Base-by-base conservation (phyloP, 1,140 invertebrate genomes). In the Chironomus striatipennis region DNA sequence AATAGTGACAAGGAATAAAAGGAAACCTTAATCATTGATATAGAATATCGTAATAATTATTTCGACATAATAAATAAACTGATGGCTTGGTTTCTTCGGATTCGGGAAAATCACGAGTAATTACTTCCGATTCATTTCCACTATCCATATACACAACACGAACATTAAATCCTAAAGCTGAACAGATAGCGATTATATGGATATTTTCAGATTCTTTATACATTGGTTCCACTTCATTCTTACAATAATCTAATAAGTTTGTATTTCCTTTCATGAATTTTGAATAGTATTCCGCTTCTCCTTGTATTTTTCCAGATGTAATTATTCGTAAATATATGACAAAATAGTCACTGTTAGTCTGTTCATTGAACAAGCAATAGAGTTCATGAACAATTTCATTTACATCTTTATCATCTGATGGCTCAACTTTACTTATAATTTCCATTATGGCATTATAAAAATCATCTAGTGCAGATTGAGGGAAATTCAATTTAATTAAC, bases 381-480 rank as follows among this genome's bases (percentile, higher is more conserved):
- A 95, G 82, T 78, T 93, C 90, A 73, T 85, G 83, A 74, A 86
- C 83, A 34, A 88, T 85, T 17, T 85, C 85, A 43, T 84, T 81
- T 18, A n/a, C n/a, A n/a, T 85, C 81, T 42, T 87, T 86, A 15
- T 86, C 87, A 43, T 85, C 84, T 47, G 86, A 85, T 17, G 88
- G 87, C 24, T 90, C 89, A 74, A 97, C 90, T 81, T 90, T 88
- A 77, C 91, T 89, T 3, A 98, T 88, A 7, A 97, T 93, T 84
- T 97, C 95, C 91, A 98, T 95, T 85, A 98, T 98, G 94, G 92
- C 96, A 79, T 98, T 96, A 86, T 98, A 93, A 85, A 99, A 98
- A 83, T 99, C 97, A 84, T 98, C 96, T 15, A 98, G 89, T 73
- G 96, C 98, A 80, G 98, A 98, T 80, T 95, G 90, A 18, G 95